Conservation (phyloP, 2,888 invertebrate genomes). For the Sarcophaga subvicina region DNA sequence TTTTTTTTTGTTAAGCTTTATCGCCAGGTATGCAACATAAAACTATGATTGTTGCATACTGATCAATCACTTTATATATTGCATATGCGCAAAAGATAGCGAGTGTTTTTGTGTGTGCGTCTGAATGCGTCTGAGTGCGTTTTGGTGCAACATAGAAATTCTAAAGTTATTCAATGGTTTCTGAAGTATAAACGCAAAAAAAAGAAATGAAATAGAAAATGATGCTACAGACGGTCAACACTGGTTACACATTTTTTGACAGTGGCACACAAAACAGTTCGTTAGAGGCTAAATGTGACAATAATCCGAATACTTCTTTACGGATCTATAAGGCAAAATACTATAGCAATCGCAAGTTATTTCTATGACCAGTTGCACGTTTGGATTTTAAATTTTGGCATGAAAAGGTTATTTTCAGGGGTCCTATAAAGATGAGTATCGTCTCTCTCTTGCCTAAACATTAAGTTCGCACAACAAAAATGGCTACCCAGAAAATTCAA, state of each 20-base stretch:
- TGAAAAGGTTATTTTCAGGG: too few relatives aligned
- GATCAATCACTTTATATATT: slow-evolving; percentile 76
- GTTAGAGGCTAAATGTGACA: background rate
- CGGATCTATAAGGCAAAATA: too few relatives aligned
- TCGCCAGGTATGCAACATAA: slow-evolving; percentile 69
- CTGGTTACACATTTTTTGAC: slow-evolving; percentile 20
- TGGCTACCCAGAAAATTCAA: too few relatives aligned
- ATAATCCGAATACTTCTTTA: too few relatives aligned
- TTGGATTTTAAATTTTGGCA: too few relatives aligned
- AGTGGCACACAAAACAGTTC: background rate
- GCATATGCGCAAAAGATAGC: background rate
- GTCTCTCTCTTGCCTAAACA: too few relatives aligned
- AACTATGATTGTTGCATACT: slow-evolving; percentile 77
- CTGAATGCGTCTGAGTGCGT: background rate
- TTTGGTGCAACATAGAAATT: slow-evolving; percentile 43
- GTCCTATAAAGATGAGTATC: too few relatives aligned
- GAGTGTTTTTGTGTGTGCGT: slow-evolving; percentile 21
- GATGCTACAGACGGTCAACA: background rate
- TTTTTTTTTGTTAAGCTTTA: slow-evolving; percentile 69
- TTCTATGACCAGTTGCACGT: too few relatives aligned
- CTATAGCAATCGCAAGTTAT: too few relatives aligned
- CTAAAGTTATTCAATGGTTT: slow-evolving; percentile 63
- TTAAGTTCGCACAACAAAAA: too few relatives aligned
- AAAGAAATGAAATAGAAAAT: background rate
- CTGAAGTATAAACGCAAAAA: slow-evolving; percentile 11